phyloP scores from a whole-genome alignment of 2,888 invertebrate genomes.

The Pristionchus mayeri region DNA sequence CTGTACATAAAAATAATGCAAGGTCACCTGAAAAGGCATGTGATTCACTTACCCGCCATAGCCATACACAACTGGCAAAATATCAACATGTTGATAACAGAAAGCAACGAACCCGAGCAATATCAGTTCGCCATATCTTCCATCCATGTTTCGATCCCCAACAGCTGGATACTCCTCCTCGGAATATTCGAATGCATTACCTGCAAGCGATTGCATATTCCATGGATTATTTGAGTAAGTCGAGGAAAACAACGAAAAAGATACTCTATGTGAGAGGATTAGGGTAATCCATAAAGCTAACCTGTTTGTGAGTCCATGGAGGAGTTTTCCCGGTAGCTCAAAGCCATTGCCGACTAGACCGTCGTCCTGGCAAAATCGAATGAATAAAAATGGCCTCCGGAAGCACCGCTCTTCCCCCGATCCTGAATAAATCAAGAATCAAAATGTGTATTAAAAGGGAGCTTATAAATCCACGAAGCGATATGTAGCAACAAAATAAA shows the following conservation, averaged over 20 bases:
- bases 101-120: conserved; percentile 64
- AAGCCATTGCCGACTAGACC: conserved; percentile 27
- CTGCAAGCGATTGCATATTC: conserved; percentile 18
- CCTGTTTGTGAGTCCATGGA: conserved; percentile 48
- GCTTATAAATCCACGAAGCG: background rate
- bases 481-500: too few species aligned
- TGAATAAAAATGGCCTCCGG: background rate
- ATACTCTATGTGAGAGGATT: background rate
- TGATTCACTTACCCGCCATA: background rate
- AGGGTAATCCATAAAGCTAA: background rate
- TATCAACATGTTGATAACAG: conserved; percentile 20
- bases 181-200: conserved; percentile 36
- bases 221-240: background rate
- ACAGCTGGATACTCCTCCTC: conserved; percentile 53
- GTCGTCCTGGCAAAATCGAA: background rate
- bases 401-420: background rate
- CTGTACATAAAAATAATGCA: too few species aligned
- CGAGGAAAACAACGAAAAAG: conserved; percentile 16
- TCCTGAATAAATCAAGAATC: background rate
- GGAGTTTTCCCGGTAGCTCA: conserved; percentile 39
- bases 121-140: conserved; percentile 71
- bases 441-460: background rate
- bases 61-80: background rate
- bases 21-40: conserved; percentile 47
- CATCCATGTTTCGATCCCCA: conserved; percentile 56